phyloP scores from a whole-genome alignment of 2,797 vertebrate species.

The Crenichthys baileyi region DNA sequence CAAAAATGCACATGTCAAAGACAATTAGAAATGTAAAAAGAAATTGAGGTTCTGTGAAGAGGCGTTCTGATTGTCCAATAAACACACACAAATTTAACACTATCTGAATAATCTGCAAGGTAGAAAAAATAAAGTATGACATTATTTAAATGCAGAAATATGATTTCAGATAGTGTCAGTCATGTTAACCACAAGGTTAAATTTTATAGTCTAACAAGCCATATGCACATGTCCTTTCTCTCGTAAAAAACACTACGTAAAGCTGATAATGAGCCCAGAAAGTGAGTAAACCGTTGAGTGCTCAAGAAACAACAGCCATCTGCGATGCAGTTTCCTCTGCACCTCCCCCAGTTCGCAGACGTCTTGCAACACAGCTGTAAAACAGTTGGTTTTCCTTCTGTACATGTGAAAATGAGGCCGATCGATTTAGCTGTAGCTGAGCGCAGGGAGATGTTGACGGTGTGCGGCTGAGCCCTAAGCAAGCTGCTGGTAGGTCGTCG shows the following conservation, averaged over 20 bases:
- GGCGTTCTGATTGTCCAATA: not conserved
- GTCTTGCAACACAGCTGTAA: conserved; percentile 70
- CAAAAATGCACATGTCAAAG: not conserved
- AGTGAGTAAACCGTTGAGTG: conserved; percentile 71
- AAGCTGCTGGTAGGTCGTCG: conserved; percentile 62
- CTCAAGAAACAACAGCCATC: conserved; percentile 74
- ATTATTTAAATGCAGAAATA: conserved; percentile 23
- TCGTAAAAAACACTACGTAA: conserved; percentile 44
- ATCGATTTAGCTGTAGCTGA: conserved; percentile 71
- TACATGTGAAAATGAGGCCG: conserved; percentile 72
- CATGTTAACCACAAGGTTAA: conserved; percentile 37
- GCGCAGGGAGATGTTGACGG: conserved; percentile 64
- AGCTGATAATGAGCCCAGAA: conserved; percentile 71
- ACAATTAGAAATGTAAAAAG: not conserved
- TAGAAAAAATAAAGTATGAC: conserved; percentile 6
- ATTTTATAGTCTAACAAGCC: conserved; percentile 35
- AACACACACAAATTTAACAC: not conserved
- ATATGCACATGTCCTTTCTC: conserved; percentile 49
- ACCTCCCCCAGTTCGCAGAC: conserved; percentile 76
- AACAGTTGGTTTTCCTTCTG: conserved; percentile 71
- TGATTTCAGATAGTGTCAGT: conserved; percentile 25
- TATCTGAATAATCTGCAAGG: not conserved
- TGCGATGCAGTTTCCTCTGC: conserved; percentile 72
- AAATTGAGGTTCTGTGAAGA: not conserved
- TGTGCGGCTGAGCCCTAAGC: conserved; percentile 62